These are phyloP conservation scores for Caenorhabditis remanei DNA, from an alignment of 1,140 invertebrate genomes.

Conservation along the genomic window DNA sequence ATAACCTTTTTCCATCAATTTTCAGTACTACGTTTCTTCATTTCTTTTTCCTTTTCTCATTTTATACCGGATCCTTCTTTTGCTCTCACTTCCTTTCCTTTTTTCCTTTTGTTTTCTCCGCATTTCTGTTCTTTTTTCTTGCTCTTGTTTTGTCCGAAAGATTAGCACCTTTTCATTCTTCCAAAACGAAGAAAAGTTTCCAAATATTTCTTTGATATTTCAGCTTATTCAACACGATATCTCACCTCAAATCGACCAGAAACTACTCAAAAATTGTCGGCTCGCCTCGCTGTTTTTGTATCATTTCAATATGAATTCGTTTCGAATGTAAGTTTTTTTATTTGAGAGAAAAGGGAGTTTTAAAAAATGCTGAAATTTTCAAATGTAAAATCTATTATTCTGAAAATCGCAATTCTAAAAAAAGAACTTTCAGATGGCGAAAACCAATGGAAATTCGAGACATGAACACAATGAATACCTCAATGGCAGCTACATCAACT, in stretches of 20 bases:
- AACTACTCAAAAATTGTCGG: neutral
- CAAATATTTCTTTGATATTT: neutral
- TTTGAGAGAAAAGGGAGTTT: neutral
- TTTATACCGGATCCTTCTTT: slow-evolving; percentile 26
- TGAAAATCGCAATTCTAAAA: too few species aligned
- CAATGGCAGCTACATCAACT: neutral
- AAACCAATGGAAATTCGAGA: slow-evolving; percentile 54
- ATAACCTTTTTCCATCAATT: neutral
- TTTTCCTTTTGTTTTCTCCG: neutral
- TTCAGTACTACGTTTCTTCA: neutral
- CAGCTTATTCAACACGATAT: slow-evolving; percentile 52
- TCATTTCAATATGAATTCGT: slow-evolving; percentile 43
- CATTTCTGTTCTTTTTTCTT: neutral
- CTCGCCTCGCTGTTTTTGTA: slow-evolving; percentile 30
- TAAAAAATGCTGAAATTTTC: neutral
- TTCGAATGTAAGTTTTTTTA: slow-evolving; percentile 46
- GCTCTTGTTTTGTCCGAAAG: slow-evolving; percentile 20
- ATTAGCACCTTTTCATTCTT: slow-evolving; percentile 31
- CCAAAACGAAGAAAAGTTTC: neutral
- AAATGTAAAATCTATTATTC: too few species aligned
- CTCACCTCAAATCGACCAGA: slow-evolving; percentile 24
- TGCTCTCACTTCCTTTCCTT: neutral
- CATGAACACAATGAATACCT: neutral
- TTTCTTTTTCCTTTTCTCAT: neutral
- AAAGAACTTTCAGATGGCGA: slow-evolving; percentile 15